Percentiles rank a stretch among this genome's conserved stretches.
Evolutionary conservation across 2,797 vertebrate species (phyloP).

Genomic region (Crocodylus rhombifer): DNA sequence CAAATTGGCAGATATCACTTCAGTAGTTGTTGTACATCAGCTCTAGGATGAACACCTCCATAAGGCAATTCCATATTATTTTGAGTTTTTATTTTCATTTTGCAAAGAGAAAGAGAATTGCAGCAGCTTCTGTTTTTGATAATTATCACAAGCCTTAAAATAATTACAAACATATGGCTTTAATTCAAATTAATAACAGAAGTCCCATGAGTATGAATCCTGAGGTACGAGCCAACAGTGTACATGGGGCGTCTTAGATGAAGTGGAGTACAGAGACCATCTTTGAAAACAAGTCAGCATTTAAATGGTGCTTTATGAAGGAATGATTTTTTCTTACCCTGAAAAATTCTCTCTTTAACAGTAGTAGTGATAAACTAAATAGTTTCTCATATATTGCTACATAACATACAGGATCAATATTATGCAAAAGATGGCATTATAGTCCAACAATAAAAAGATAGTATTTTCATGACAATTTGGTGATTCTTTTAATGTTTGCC

Average conservation of each 20-base stretch:
- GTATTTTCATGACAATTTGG: background rate
- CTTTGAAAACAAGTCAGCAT: background rate
- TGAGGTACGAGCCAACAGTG: background rate
- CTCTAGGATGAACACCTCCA: background rate
- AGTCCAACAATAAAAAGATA: background rate
- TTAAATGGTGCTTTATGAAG: background rate
- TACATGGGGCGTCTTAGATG: background rate
- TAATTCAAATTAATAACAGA: background rate
- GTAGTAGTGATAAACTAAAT: background rate
- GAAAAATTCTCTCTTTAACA: background rate
- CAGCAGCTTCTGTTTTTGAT: background rate
- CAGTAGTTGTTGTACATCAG: background rate
- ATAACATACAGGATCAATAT: background rate
- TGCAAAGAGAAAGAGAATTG: background rate
- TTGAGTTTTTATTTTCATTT: background rate
- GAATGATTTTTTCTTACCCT: background rate
- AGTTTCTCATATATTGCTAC: background rate
- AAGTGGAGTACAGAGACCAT: background rate
- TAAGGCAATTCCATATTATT: background rate
- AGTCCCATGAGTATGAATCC: background rate
- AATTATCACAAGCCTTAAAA: background rate
- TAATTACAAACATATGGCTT: background rate
- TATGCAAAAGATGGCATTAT: background rate
- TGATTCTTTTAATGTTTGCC: background rate
- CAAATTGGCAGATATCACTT: background rate